These are phyloP conservation scores for Proisotoma minuta DNA, from an alignment of 2,888 invertebrate species.

Conservation along the genomic window DNA sequence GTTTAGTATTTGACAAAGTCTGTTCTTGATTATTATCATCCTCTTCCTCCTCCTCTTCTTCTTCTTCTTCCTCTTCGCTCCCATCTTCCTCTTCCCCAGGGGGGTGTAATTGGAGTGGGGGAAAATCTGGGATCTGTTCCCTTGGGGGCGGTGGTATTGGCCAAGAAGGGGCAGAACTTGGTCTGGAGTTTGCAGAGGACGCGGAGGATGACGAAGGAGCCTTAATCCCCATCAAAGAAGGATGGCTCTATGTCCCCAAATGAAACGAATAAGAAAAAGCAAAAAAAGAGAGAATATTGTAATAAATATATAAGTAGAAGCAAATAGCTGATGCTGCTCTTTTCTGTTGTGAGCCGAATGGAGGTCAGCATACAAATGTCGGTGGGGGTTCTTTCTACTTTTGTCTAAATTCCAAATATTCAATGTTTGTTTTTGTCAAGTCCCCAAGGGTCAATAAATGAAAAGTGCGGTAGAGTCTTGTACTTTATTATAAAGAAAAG, in stretches of 20 bases:
- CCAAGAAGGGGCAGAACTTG: not conserved
- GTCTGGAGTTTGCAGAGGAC: not conserved
- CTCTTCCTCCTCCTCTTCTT: constrained; percentile 11
- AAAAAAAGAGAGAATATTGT: not conserved
- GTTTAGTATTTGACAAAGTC: not conserved
- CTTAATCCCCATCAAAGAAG: not conserved
- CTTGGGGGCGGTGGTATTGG: not conserved
- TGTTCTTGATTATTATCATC: not conserved
- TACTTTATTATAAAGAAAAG: too few relatives aligned
- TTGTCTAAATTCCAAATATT: too few relatives aligned
- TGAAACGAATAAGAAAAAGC: constrained; percentile 30
- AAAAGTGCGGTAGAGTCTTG: too few relatives aligned
- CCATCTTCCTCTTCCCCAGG: not conserved
- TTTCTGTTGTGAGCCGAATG: too few relatives aligned
- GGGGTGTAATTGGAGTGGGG: not conserved
- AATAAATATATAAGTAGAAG: too few relatives aligned
- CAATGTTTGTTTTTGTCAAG: too few relatives aligned
- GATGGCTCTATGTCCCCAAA: not conserved
- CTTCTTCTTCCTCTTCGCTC: constrained; percentile 14
- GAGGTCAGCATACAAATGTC: too few relatives aligned
- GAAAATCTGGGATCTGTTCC: constrained; percentile 1
- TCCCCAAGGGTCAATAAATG: too few relatives aligned
- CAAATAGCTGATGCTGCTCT: too few relatives aligned
- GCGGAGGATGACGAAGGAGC: not conserved
- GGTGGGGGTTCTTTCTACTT: too few relatives aligned